A percentile compares a stretch with the other conserved stretches of the same genome.
Conservation (phyloP, 92 coral and sea anemone species). For the Bergia puertoricense region DNA sequence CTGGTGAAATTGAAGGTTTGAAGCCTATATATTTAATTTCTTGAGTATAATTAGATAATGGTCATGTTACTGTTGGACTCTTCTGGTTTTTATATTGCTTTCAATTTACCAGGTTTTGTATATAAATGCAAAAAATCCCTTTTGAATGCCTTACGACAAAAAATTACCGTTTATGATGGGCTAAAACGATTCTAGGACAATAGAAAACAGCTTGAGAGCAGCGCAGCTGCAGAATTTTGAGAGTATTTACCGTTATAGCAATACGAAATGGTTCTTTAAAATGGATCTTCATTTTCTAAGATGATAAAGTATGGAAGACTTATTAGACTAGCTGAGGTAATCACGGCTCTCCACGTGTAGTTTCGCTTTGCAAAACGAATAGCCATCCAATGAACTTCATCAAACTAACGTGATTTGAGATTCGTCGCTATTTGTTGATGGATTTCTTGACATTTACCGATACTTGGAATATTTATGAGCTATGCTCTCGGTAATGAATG, state of each 20-base stretch:
- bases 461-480: not conserved
- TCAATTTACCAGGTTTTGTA: not conserved
- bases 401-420: not conserved
- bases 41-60: not conserved
- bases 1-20: not conserved
- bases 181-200: constrained; percentile 30
- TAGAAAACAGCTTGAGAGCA: constrained; percentile 11
- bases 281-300: not conserved
- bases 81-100: not conserved
- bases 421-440: not conserved
- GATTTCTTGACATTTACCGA: not conserved
- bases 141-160: not conserved
- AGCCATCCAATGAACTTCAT: not conserved
- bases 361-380: not conserved
- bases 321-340: not conserved
- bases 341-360: not conserved
- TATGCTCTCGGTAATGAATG: not conserved
- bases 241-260: not conserved
- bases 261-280: not conserved
- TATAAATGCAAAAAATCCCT: constrained; percentile 6
- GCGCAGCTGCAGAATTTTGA: constrained; percentile 12
- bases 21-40: not conserved
- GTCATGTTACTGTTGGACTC: not conserved
- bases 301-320: too few relatives aligned
- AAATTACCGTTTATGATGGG: not conserved